Evolutionary conservation across 2,797 vertebrate genomes (phyloP).

Genomic region (Sitta carolinensis): DNA sequence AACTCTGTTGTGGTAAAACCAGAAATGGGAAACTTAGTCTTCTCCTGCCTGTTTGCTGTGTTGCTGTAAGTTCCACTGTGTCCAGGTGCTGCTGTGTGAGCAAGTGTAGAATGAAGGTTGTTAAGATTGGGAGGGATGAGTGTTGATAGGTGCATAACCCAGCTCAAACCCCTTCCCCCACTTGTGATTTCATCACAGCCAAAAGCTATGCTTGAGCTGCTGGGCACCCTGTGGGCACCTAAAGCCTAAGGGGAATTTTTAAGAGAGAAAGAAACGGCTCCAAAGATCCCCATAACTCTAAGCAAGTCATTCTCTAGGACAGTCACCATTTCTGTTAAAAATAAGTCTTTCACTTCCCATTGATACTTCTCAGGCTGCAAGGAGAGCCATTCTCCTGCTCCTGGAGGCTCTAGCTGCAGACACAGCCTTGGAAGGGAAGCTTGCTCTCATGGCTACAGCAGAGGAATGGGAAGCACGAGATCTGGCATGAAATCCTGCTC

Average conservation of each 20-base stretch:
- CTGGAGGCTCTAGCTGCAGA: constrained; percentile 53
- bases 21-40: neutral
- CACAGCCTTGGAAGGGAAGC: constrained; percentile 55
- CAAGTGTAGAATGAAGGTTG: neutral
- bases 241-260: neutral
- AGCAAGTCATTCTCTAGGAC: neutral
- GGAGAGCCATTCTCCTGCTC: neutral
- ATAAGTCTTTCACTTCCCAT: neutral
- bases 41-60: neutral
- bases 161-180: neutral
- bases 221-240: neutral
- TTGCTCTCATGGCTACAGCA: constrained; percentile 35
- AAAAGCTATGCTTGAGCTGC: neutral
- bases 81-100: neutral
- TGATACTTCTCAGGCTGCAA: neutral
- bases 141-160: neutral
- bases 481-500: constrained; percentile 51
- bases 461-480: constrained; percentile 69
- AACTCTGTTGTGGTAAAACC: neutral
- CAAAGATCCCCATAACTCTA: neutral
- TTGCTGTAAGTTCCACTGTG: neutral
- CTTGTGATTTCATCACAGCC: neutral
- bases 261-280: neutral
- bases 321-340: neutral
- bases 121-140: neutral